These are phyloP conservation scores for Drosophila leonis DNA, from an alignment of 2,888 invertebrate species.

Conservation along the genomic window DNA sequence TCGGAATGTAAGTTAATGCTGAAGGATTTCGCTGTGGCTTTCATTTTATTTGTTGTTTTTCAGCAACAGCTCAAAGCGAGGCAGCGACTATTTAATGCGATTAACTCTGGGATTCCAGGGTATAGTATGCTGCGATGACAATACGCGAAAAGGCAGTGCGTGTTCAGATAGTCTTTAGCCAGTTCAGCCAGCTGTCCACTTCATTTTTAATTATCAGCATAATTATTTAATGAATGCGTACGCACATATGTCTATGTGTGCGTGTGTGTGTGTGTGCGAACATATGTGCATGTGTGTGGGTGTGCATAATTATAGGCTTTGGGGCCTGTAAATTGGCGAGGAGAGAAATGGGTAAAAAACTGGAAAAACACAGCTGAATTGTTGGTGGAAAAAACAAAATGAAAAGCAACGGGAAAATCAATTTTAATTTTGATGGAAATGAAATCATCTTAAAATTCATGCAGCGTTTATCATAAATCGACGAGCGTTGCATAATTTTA, in stretches of 20 bases:
- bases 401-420: slow-evolving; percentile 56
- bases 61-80: neutral
- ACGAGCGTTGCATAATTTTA: slow-evolving; percentile 72
- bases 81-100: slow-evolving; percentile 38
- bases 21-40: slow-evolving; percentile 2
- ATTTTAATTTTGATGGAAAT: slow-evolving; percentile 75
- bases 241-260: slow-evolving; percentile 6
- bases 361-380: slow-evolving; percentile 8
- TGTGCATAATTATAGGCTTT: slow-evolving; percentile 68
- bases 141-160: slow-evolving; percentile 19
- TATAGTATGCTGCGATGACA: slow-evolving; percentile 42
- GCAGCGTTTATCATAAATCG: slow-evolving; percentile 74
- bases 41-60: neutral
- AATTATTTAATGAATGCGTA: slow-evolving; percentile 74
- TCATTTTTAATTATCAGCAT: slow-evolving; percentile 74
- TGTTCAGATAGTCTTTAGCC: slow-evolving; percentile 21
- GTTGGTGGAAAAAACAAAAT: neutral
- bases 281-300: slow-evolving; percentile 59
- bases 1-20: slow-evolving; percentile 1
- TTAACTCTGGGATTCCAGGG: slow-evolving; percentile 47
- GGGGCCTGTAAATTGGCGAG: slow-evolving; percentile 55
- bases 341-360: slow-evolving; percentile 24
- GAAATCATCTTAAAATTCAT: slow-evolving; percentile 76
- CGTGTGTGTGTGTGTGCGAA: slow-evolving; percentile 10
- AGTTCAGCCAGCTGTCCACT: slow-evolving; percentile 51